These are phyloP conservation scores for Drosophila siamana DNA, from an alignment of 2,888 invertebrate genomes.

Conservation along the genomic window DNA sequence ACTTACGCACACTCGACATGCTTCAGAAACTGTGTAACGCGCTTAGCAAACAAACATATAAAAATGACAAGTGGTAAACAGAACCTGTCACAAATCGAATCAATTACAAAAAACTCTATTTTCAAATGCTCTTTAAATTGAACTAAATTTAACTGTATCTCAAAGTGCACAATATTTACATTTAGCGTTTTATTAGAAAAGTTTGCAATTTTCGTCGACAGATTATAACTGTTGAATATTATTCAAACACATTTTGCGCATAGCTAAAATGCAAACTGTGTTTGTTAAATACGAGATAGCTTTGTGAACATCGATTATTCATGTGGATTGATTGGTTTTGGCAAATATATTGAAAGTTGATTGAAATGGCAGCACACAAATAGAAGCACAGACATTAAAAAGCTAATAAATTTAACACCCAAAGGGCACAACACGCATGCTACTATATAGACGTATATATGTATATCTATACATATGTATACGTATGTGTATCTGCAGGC, in stretches of 20 bases:
- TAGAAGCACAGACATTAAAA: conserved; percentile 6
- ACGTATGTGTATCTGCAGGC: too few relatives aligned
- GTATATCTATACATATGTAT: neutral
- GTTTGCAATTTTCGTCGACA: conserved; percentile 29
- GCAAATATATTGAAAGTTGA: neutral
- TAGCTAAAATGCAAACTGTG: neutral
- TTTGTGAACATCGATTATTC: conserved; percentile 6
- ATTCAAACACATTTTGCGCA: neutral
- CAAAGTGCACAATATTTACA: neutral
- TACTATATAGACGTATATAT: neutral
- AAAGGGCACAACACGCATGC: too few relatives aligned
- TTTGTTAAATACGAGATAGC: conserved; percentile 9
- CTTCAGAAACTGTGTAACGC: conserved; percentile 48
- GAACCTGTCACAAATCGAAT: conserved; percentile 9
- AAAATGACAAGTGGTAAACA: conserved; percentile 47
- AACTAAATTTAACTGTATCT: neutral
- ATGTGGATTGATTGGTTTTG: conserved; percentile 26
- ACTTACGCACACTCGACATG: conserved; percentile 53
- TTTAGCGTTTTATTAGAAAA: conserved; percentile 56
- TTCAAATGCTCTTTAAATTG: conserved; percentile 4
- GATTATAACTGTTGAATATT: conserved; percentile 2
- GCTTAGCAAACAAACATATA: conserved; percentile 37
- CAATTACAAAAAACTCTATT: conserved; percentile 2
- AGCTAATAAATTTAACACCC: conserved; percentile 22
- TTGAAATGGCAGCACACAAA: conserved; percentile 1